Conservation (phyloP, 2,888 invertebrate genomes). For the Scrobipalpa costella region DNA sequence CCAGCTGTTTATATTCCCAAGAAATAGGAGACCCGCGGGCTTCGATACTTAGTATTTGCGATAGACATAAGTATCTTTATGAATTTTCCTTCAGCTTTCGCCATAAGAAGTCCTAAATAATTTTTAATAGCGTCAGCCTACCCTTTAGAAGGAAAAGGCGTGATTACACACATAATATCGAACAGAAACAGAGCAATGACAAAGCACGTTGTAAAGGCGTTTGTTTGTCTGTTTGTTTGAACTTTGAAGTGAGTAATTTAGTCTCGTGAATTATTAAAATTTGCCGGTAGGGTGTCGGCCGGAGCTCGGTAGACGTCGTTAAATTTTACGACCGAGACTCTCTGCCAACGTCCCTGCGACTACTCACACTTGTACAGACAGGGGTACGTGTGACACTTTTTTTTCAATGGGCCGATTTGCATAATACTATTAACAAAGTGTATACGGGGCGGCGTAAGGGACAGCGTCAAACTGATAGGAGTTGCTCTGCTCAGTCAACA, state of each 20-base stretch:
- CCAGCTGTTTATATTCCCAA: too few relatives aligned
- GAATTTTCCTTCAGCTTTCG: too few relatives aligned
- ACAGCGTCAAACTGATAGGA: too few relatives aligned
- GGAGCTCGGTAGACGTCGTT: slow-evolving; percentile 18
- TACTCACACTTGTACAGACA: neutral
- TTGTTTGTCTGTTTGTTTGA: slow-evolving; percentile 14
- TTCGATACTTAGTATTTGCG: too few relatives aligned
- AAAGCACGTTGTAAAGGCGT: neutral
- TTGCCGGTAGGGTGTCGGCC: slow-evolving; percentile 18
- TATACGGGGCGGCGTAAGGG: too few relatives aligned
- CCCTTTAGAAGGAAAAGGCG: neutral
- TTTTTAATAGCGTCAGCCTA: too few relatives aligned
- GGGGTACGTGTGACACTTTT: neutral
- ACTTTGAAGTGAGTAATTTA: slow-evolving; percentile 19
- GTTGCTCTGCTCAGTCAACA: too few relatives aligned
- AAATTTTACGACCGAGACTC: slow-evolving; percentile 24
- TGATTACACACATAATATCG: neutral
- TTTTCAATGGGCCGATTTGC: too few relatives aligned
- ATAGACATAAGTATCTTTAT: too few relatives aligned
- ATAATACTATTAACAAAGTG: too few relatives aligned
- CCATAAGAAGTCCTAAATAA: too few relatives aligned
- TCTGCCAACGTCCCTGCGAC: neutral
- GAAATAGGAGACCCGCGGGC: too few relatives aligned
- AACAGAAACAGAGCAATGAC: neutral
- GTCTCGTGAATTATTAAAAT: slow-evolving; percentile 22